Evolutionary conservation across 1,140 invertebrate species (phyloP), one percentile per base, ranked within the genome.

Genomic region (Parasteatoda tepidariorum): DNA sequence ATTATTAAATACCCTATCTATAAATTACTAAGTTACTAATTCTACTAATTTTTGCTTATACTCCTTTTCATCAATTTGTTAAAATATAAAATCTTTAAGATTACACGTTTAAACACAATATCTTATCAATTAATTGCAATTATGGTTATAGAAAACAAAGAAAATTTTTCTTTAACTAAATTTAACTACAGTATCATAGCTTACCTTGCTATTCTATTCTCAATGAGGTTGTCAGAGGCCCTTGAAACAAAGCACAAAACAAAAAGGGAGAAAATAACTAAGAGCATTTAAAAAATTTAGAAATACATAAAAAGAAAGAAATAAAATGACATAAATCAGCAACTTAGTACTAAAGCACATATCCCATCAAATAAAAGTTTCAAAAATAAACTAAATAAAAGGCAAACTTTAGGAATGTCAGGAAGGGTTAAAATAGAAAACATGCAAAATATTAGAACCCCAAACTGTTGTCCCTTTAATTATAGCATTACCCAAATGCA

Each of bases 221-320:
- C 81, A 83, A 54, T 55, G 22, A 41, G 70, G 71, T 83, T 83
- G 64, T 83, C 81, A 66, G 68, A 26, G 81, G 68, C 70, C 81
- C 81, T 83, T 83, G 68, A 83, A 83, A 83, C 66, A 83, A 83
- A 83, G 70, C 68, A 83, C 68, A 73, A 73, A 83, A 83, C 68
- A 73, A 83, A 83, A 83, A 64, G 70, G 81, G 81, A 74, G 62
- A 83, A 83, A 73, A 83, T 73, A 83, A 83, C 59, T 70, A 83
- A 83, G 68, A 74, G 81, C 68, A 74, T 66, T 82, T 61, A 73
- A 76, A 79, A 83, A 83, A 57, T 83, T 73, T 24, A 73, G 70
- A 74, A 81, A 79, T 28, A 70, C 34, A 82, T 62, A 82, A 70
- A 68, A 38, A 82, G 48, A 82, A 82, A 82, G 48, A 54, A 82